Evolutionary conservation across 2,888 invertebrate species (phyloP).

Genomic region (Pyrrhia umbra): DNA sequence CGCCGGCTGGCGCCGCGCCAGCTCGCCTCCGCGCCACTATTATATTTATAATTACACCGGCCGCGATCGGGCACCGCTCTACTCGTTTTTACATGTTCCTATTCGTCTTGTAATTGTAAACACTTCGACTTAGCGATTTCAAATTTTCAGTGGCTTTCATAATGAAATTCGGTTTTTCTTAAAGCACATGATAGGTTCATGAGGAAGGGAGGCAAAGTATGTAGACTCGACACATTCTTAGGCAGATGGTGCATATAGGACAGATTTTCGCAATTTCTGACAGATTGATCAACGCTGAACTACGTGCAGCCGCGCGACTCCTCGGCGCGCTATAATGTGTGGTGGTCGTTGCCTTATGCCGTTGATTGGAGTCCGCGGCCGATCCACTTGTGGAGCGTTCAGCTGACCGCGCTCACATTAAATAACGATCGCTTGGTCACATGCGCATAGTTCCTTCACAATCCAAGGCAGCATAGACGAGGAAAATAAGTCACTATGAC

Average conservation of each 20-base stretch:
- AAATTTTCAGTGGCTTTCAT: neutral
- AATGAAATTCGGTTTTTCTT: neutral
- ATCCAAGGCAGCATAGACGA: too few relatives aligned
- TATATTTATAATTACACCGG: slow-evolving; percentile 66
- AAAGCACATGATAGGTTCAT: neutral
- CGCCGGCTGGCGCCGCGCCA: slow-evolving; percentile 66
- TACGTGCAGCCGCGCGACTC: neutral
- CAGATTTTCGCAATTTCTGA: neutral
- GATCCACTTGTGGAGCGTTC: slow-evolving; percentile 70
- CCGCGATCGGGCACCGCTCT: slow-evolving; percentile 39
- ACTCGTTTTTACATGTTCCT: slow-evolving; percentile 27
- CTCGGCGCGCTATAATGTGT: slow-evolving; percentile 4
- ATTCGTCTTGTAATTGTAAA: slow-evolving; percentile 55
- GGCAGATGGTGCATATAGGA: neutral
- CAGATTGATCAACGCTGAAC: neutral
- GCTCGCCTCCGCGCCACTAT: slow-evolving; percentile 43
- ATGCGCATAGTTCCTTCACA: slow-evolving; percentile 47
- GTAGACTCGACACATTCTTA: neutral
- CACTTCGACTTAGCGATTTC: slow-evolving; percentile 21
- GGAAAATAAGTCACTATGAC: too few relatives aligned
- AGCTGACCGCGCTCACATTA: slow-evolving; percentile 60
- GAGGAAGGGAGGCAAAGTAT: neutral
- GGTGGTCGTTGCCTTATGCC: slow-evolving; percentile 28
- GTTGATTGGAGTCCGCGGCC: slow-evolving; percentile 12
- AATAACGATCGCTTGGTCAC: slow-evolving; percentile 60